phyloP scores from a whole-genome alignment of 2,113 vertebrate genomes.

The Taurulus bubalis region DNA sequence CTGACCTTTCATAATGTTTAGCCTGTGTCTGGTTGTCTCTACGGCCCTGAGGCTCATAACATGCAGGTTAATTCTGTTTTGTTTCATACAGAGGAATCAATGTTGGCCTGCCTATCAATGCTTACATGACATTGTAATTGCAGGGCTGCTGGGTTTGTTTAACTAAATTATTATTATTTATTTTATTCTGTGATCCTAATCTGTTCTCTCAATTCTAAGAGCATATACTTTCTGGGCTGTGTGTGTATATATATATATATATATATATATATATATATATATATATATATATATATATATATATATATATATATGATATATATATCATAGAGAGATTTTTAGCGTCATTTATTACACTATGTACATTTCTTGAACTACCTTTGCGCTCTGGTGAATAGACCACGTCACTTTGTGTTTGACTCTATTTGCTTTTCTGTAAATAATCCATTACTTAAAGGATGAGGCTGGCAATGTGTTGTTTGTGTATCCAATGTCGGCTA shows the following conservation, averaged over 20 bases:
- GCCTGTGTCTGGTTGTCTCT: slow-evolving; percentile 18
- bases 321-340: neutral
- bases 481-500: neutral
- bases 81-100: slow-evolving; percentile 33
- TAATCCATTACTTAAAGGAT: neutral
- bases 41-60: neutral
- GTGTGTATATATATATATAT: no score
- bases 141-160: slow-evolving; percentile 18
- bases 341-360: neutral
- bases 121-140: slow-evolving; percentile 32
- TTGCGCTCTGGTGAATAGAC: slow-evolving; percentile 10
- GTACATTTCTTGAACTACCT: neutral
- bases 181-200: neutral
- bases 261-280: no score
- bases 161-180: neutral
- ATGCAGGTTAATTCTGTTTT: slow-evolving; percentile 46
- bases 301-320: no score
- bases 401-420: neutral
- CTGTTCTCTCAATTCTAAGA: neutral
- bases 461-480: neutral
- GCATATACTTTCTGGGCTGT: neutral
- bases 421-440: neutral
- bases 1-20: slow-evolving; percentile 38
- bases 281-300: no score
- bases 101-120: slow-evolving; percentile 7